Evolutionary conservation across 2,113 vertebrate genomes (phyloP).

Genomic region (Urocynchramus pylzowi): DNA sequence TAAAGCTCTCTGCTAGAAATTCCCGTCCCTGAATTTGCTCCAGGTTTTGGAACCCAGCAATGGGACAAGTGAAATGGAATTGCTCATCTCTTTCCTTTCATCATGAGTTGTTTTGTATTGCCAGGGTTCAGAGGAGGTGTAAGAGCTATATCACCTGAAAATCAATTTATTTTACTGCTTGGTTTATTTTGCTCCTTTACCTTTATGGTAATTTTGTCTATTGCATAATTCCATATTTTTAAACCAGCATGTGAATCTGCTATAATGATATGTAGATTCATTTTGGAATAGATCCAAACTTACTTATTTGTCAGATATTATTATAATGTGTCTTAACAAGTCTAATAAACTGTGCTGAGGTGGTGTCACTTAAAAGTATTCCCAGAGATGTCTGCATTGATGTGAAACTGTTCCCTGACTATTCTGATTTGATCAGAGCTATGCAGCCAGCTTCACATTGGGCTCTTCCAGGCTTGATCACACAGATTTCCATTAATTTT

Average conservation of each 20-base stretch:
- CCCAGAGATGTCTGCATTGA: background rate
- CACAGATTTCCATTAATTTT: conserved; percentile 58
- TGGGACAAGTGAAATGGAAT: background rate
- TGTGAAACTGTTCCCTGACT: conserved; percentile 16
- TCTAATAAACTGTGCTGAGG: conserved; percentile 25
- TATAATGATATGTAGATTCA: background rate
- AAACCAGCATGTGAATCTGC: background rate
- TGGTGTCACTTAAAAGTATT: conserved; percentile 13
- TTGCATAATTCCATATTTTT: background rate
- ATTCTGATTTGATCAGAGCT: conserved; percentile 34
- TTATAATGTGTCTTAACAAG: conserved; percentile 35
- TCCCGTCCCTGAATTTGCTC: background rate
- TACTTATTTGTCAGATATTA: conserved; percentile 40
- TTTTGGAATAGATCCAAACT: background rate
- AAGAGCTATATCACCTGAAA: background rate
- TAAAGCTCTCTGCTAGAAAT: background rate
- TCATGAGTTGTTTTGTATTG: background rate
- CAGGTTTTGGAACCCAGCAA: background rate
- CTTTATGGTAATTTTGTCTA: background rate
- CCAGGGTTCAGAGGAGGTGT: background rate
- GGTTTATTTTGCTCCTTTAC: background rate
- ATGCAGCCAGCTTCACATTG: background rate
- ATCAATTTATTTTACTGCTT: background rate
- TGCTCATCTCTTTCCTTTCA: background rate
- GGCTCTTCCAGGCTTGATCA: conserved; percentile 34